phyloP scores from a whole-genome alignment of 2,888 invertebrate genomes.

The Colostygia pectinataria region DNA sequence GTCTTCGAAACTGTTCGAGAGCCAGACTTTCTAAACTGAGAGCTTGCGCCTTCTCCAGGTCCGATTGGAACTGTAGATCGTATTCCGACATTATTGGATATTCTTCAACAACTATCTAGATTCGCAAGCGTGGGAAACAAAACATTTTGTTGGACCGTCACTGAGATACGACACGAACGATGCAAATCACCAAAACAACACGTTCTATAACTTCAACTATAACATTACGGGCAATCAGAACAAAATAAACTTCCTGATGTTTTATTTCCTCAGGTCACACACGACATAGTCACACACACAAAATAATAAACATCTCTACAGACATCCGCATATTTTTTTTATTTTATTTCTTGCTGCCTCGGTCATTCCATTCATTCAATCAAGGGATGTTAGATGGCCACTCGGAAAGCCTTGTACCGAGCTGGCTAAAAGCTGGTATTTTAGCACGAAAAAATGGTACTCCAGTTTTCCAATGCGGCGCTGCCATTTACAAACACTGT shows the following conservation, averaged over 20 bases:
- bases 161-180: constrained; percentile 46
- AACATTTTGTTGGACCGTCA: constrained; percentile 52
- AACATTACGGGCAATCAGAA: constrained; percentile 38
- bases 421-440: too few relatives aligned
- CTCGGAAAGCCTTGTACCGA: too few relatives aligned
- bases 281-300: too few relatives aligned
- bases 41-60: constrained; percentile 93
- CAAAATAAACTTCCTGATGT: constrained; percentile 47
- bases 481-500: too few relatives aligned
- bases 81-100: constrained; percentile 84
- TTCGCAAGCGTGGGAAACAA: constrained; percentile 62
- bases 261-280: constrained; percentile 49
- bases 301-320: too few relatives aligned
- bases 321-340: constrained; percentile 36
- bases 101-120: constrained; percentile 57
- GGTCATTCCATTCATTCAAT: too few relatives aligned
- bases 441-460: too few relatives aligned
- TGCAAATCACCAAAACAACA: constrained; percentile 46
- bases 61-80: constrained; percentile 92
- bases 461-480: too few relatives aligned
- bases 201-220: constrained; percentile 21
- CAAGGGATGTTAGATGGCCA: too few relatives aligned
- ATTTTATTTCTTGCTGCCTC: constrained; percentile 41
- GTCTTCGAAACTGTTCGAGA: constrained; percentile 90
- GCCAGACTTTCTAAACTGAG: constrained; percentile 93